Base-by-base conservation (phyloP, 2,797 vertebrate species). In the Esox masquinongy region DNA sequence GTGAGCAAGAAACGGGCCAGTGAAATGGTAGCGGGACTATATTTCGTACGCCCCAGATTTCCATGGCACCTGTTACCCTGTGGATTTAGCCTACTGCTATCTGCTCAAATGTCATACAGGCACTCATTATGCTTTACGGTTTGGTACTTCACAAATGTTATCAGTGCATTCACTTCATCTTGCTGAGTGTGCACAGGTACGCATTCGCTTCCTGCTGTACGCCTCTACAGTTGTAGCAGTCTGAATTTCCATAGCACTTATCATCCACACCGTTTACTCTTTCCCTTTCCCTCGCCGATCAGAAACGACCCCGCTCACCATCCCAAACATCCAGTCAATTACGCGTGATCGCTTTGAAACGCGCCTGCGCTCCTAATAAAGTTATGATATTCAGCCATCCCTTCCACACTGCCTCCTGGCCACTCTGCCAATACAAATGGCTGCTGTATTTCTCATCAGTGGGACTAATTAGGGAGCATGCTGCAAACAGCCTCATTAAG, bases 401-500 rank as follows among this genome's bases (percentile, higher is more conserved):
- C 68, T 82, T 81, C 72, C 6, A 77, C 24, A 70, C 79, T 75
- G 70, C 80, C 80, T 86, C 72, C 53, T 15, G 43, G 79, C 64
- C n/a, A 39, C 83, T 31, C 80, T 59, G 22, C 64, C 74, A 56
- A 79, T n/a, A 77, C 80, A 87, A 89, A 90, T 81, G 67, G 78
- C 53, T 61, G 36, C 78, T 75, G 50, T 78, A 81, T 76, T 77
- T 80, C 85, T 80, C 84, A 80, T 83, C 75, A 78, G 59, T 68
- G 5, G 72, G 85, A 56, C 53, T 56, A 80, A 88, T 90, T 85
- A 84, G 76, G 51, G 66, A 43, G 75, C 16, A 3, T 39, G 71
- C n/a, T 6, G 72, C 80, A 79, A 76, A 80, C 80, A 78, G 79
- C 78, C 83, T 88, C 86, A 87, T 90, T 90, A 90, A 86, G 68